A percentile compares a stretch with the other conserved stretches of the same genome.
phyloP scores from a whole-genome alignment of 1,140 invertebrate genomes.

The Tyrophagus putrescentiae region DNA sequence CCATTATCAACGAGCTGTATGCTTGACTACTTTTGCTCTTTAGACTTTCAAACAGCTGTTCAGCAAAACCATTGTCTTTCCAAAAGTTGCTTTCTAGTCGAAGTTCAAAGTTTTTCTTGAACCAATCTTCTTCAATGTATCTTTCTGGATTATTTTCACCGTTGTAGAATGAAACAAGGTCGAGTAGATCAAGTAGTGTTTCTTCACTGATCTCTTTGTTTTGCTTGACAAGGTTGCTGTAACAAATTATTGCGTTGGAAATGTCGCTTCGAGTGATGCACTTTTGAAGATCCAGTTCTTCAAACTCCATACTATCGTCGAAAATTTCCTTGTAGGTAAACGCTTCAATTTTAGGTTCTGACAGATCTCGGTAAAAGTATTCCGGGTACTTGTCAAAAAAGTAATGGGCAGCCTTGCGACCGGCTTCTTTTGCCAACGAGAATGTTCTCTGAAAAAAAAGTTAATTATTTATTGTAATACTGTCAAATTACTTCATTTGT shows the following conservation, averaged over 20 bases:
- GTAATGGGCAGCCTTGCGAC: constrained; percentile 69
- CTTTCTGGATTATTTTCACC: constrained; percentile 47
- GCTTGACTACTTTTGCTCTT: constrained; percentile 34
- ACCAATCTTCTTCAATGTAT: constrained; percentile 62
- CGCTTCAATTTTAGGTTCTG: constrained; percentile 51
- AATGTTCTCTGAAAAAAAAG: constrained; percentile 46
- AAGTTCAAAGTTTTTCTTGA: constrained; percentile 35
- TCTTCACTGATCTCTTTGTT: constrained; percentile 41
- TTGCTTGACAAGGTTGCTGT: constrained; percentile 49
- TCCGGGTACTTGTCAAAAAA: constrained; percentile 57
- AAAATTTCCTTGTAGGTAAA: constrained; percentile 52
- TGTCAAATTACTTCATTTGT: not conserved
- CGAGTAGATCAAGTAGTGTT: constrained; percentile 52
- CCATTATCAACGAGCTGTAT: constrained; percentile 49
- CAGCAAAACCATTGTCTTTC: constrained; percentile 55
- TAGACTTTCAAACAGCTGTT: constrained; percentile 44
- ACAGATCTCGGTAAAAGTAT: constrained; percentile 52
- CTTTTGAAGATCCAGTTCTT: constrained; percentile 44
- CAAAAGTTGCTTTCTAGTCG: constrained; percentile 49
- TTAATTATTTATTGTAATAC: not conserved
- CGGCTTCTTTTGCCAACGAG: constrained; percentile 65
- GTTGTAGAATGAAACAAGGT: constrained; percentile 69
- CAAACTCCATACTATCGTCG: constrained; percentile 51
- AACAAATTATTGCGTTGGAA: constrained; percentile 52
- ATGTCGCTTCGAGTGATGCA: constrained; percentile 50